Percentiles rank a stretch among this genome's conserved stretches.
Conservation (phyloP, 1,140 invertebrate species). For the Semibalanus balanoides region DNA sequence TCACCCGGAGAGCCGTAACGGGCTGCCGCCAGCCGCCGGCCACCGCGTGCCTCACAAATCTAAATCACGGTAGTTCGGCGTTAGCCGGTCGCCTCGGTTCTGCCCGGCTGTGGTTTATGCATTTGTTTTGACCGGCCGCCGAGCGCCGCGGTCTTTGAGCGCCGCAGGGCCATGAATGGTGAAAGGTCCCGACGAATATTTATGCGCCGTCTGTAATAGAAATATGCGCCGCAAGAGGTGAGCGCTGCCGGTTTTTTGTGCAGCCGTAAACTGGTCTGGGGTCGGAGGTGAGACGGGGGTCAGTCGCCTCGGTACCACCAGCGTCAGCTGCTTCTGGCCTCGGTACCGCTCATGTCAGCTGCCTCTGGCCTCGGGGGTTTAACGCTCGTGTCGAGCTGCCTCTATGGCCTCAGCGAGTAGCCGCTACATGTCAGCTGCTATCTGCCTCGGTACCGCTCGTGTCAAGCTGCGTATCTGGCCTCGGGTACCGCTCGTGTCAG, state of each 20-base stretch:
- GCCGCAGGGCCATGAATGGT: neutral
- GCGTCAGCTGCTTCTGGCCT: neutral
- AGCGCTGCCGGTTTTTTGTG: neutral
- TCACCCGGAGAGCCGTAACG: no score
- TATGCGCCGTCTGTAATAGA: constrained; percentile 3
- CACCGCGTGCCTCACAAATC: neutral
- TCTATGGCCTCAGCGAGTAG: no score
- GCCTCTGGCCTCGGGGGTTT: neutral
- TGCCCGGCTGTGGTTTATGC: neutral
- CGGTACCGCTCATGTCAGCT: neutral
- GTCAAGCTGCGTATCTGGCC: no score
- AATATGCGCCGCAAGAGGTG: neutral
- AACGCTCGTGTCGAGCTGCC: no score
- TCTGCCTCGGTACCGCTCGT: no score
- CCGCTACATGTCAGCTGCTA: no score
- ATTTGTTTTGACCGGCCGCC: constrained; percentile 1
- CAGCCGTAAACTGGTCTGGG: neutral
- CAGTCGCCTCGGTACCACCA: neutral
- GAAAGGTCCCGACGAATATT: neutral
- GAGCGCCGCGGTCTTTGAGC: neutral
- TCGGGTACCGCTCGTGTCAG: no score
- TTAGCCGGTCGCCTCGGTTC: neutral
- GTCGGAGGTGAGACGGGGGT: neutral
- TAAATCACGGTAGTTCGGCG: constrained; percentile 3
- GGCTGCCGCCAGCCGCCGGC: no score